Conservation (phyloP, 2,888 invertebrate species). For the Eupithecia pulchellata region DNA sequence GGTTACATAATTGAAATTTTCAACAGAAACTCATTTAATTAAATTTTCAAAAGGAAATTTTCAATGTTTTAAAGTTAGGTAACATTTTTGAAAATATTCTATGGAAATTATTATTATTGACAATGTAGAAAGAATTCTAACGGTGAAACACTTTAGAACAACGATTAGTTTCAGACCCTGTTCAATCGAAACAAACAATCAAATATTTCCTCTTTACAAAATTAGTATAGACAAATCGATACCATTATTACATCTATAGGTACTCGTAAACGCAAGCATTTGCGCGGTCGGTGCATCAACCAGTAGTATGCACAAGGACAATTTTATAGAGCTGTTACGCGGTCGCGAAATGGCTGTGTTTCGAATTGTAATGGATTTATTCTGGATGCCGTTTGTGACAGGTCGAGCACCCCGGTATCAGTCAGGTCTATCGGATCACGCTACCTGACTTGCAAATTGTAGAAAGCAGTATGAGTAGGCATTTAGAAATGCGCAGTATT, state of each 20-base stretch:
- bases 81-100: no score
- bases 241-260: background rate
- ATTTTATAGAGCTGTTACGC: conserved; percentile 49
- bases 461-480: conserved; percentile 13
- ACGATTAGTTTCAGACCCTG: no score
- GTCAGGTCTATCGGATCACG: conserved; percentile 47
- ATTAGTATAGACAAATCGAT: no score
- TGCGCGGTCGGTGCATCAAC: background rate
- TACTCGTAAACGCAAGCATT: background rate
- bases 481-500: background rate
- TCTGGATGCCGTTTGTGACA: conserved; percentile 62
- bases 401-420: conserved; percentile 53
- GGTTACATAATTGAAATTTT: no score
- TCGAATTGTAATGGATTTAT: conserved; percentile 77
- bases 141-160: no score
- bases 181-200: no score
- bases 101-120: no score
- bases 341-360: conserved; percentile 61
- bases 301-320: conserved; percentile 26
- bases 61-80: no score
- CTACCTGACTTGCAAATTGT: conserved; percentile 51
- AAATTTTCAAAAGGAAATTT: no score
- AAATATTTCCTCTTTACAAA: no score
- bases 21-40: no score
- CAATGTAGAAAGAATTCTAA: no score